Evolutionary conservation across 2,888 invertebrate species (phyloP).

Genomic region (Dynastes grantii): DNA sequence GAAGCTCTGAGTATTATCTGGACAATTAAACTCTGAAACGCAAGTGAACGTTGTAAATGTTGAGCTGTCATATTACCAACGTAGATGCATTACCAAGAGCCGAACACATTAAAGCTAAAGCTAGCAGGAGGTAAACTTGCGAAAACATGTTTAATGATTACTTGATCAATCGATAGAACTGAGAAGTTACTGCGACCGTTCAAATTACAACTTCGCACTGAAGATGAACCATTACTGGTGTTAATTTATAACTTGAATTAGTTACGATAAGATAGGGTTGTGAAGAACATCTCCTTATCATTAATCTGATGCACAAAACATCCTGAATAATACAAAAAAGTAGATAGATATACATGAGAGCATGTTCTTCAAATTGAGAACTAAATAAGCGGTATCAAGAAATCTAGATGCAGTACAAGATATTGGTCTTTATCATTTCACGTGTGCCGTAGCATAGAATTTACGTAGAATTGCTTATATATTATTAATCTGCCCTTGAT

Average conservation of each 20-base stretch:
- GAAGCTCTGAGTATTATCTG: slow-evolving; percentile 19
- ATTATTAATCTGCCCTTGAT: not conserved
- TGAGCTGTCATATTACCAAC: not conserved
- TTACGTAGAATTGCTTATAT: not conserved
- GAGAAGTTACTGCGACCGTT: not conserved
- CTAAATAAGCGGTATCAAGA: not conserved
- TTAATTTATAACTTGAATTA: slow-evolving; percentile 11
- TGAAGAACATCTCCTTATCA: not conserved
- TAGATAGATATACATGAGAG: not conserved
- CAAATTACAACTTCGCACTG: not conserved
- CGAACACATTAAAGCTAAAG: not conserved
- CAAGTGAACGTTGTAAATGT: not conserved
- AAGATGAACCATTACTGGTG: not conserved
- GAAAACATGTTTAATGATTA: not conserved
- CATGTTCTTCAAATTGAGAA: slow-evolving; percentile 5
- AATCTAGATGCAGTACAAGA: slow-evolving; percentile 11
- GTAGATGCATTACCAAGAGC: slow-evolving; percentile 11
- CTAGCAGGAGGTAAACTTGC: not conserved
- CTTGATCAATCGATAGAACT: not conserved
- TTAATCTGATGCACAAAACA: not conserved
- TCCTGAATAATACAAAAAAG: slow-evolving; percentile 7
- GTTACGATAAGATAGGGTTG: slow-evolving; percentile 15
- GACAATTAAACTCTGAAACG: slow-evolving; percentile 32
- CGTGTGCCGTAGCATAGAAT: not conserved
- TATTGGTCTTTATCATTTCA: slow-evolving; percentile 8